These are phyloP conservation scores for Paratilapia polleni DNA, from an alignment of 2,113 vertebrate species.

Conservation along the genomic window DNA sequence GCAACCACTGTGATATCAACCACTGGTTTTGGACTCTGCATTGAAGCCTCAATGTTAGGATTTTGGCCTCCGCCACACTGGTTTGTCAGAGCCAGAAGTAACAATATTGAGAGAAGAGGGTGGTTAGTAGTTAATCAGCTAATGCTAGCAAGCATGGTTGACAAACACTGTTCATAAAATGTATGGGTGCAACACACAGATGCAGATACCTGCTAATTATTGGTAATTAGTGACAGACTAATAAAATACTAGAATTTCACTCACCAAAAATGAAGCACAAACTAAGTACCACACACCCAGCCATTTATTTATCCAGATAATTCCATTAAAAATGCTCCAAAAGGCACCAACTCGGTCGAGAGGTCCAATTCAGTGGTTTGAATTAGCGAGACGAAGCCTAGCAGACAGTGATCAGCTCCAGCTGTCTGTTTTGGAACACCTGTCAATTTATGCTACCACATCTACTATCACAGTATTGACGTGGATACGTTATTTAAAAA, in stretches of 20 bases:
- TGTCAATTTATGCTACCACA: background rate
- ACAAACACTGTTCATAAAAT: background rate
- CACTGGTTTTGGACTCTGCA: too few relatives aligned
- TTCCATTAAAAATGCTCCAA: background rate
- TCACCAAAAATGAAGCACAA: background rate
- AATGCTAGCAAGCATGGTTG: background rate
- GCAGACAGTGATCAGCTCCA: background rate
- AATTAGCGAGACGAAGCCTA: background rate
- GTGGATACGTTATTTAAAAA: background rate
- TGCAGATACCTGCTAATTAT: background rate
- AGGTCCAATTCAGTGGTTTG: background rate
- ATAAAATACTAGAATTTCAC: background rate
- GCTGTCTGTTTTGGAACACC: background rate
- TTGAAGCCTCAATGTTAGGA: background rate
- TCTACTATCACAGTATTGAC: background rate
- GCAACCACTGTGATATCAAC: too few relatives aligned
- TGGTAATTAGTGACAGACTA: background rate
- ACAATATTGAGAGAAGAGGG: background rate
- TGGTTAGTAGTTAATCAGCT: background rate
- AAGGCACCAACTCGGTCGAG: background rate
- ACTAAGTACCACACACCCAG: background rate
- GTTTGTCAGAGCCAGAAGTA: background rate
- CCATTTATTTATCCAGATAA: accelerated
- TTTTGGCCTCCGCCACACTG: background rate
- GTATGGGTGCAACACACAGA: background rate